Base-by-base conservation (phyloP, 2,113 vertebrate species). In the Bos indicus region DNA sequence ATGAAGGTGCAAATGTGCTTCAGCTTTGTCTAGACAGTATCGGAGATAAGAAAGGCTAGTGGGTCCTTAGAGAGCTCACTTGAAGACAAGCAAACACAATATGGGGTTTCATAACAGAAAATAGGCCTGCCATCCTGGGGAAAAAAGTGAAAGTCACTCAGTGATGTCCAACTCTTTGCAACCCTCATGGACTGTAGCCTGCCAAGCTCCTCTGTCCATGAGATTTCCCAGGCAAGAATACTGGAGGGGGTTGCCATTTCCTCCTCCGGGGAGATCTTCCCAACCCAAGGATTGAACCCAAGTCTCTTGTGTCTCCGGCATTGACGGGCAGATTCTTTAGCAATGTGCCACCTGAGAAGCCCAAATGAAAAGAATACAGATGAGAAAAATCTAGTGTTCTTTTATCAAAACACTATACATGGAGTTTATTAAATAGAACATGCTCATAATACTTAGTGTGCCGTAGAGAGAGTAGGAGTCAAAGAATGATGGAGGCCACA, bases 131-230 rank as follows among this genome's bases (percentile, higher is more conserved):
- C 36, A 40, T 13, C 10, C 36, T 74, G 19, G 19, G 21, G 19
- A 23, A 40, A 40, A 74, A 74, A 25, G 10, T 40, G 67, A 40
- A 23, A 43, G 40, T 77, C 71, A 26, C 40, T 77, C 40, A 77
- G 40, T 43, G 23, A 26, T 77, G 3, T 8, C 23, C 71, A 7
- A 0, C 40, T 43, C 23, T 26, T 23, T 77, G 40, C 0, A 0
- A 43, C 12, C 23, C 3, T 26, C 23, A 26, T 43, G 23, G 6
- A 15, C 71, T 43, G 71, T 6, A 26, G 12, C 71, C 12, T 26
- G 23, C 23, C 23, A 43, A 12, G 12, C 23, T 77, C 71, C 40
- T 43, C 71, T 43, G 40, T 77, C 71, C 3, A 0, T 43, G 71
- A 43, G 71, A 77, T 43, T 77, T 43, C 23, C 71, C 71, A 77